Base-by-base conservation (phyloP, 1,140 invertebrate species). In the Macrotrachela quadricornifera region DNA sequence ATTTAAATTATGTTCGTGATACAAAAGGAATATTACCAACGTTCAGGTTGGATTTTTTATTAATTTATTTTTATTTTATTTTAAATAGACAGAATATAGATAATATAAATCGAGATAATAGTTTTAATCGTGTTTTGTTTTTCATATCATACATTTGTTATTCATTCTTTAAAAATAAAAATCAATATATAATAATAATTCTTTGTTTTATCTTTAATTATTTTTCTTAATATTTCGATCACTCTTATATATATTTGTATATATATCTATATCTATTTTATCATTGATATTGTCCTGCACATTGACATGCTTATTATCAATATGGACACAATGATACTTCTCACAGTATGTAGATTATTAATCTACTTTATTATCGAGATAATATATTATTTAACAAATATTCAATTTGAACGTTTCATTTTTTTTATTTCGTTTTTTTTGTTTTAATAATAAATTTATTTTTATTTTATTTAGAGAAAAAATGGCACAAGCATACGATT, bases 401-500 rank as follows among this genome's bases (percentile, higher is more conserved):
- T 92, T 46, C 79, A 85, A 14, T 87, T 85, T n/a, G n/a, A n/a
- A n/a, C n/a, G 0, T 92, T 90, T 73, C 90, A 88, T 86, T 91
- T 78, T 30, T 30, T 53, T 56, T 37, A 16, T 14, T 15, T 21
- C 42, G 3, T 16, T 36, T 8, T 47, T 16, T 46, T 30, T 42
- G 44, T 30, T 12, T 8, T 13, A 38, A 38, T 30, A 30, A 30
- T 30, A 2, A 30, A 38, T 36, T 14, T 40, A 6, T 30, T 38
- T 17, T 11, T 12, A 16, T 46, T 30, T 12, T 16, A 74, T 73
- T 43, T 68, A 92, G 90, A 64, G 91, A 97, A 69, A 96, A 95
- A 74, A 92, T 99, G 85, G 90, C 88, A 0, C 87, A 99, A 71
- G 91, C 92, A 0, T 97, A 95, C 66, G 92, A 97, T 70, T 97